Evolutionary conservation across 2,888 invertebrate genomes (phyloP), one percentile per base, ranked within the genome.

Genomic region (Eilema caniola): DNA sequence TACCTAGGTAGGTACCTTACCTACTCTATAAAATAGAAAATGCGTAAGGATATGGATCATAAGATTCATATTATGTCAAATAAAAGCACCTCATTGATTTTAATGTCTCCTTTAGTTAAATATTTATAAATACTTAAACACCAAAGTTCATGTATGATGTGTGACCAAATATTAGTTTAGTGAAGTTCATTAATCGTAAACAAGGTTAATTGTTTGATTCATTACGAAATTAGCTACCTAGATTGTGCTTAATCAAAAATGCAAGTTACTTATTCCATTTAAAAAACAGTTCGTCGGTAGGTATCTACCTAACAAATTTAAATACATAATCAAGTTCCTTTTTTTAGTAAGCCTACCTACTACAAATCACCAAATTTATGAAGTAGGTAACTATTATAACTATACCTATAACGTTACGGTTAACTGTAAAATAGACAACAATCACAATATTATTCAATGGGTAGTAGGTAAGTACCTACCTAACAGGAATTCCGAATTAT

Each of bases 401-500:
- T 4, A 47, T 24, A 37, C 23, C 20, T 25, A 10, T n/a, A 31
- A 56, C 14, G n/a, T 53, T 23, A 28, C 23, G 16, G 47, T 64
- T 47, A 24, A 37, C 24, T 47, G 25, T 67, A 28, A 20, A 41
- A 67, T 33, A 67, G 47, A 53, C 12, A 61, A 57, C 20, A n/a
- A 20, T 47, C 47, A 53, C n/a, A 53, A 53, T n/a, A n/a, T n/a
- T n/a, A 53, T 25, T 25, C 28, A 16, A 59, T 59, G 59, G 25
- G 2, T 31, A 31, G 71, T 82, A 89, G 90, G n/a, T n/a, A n/a
- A n/a, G n/a, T n/a, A n/a, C n/a, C n/a, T n/a, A n/a, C n/a, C n/a
- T n/a, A n/a, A n/a, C n/a, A n/a, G n/a, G n/a, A n/a, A n/a, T n/a
- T 88, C 85, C 87, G 88, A 88, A 86, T 88, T 86, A 81, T 83